These are phyloP conservation scores for Plagodis pulveraria DNA, from an alignment of 2,888 invertebrate species.

Conservation along the genomic window DNA sequence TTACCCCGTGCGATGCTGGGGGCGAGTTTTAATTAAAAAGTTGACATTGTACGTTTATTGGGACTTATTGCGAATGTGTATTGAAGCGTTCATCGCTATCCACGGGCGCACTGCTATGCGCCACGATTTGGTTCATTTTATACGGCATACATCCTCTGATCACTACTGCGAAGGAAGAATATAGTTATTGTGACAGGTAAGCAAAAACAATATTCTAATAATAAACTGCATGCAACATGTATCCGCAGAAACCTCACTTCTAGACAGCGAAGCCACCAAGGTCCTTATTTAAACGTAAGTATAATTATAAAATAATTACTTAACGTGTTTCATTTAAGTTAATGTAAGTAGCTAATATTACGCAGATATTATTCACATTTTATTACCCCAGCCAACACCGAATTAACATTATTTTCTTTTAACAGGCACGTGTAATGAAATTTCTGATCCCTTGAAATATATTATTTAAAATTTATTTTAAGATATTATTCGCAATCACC, in stretches of 20 bases:
- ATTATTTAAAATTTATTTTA: neutral
- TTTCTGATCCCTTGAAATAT: neutral
- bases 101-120: slow-evolving; percentile 91
- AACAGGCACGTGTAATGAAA: slow-evolving; percentile 10
- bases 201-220: slow-evolving; percentile 29
- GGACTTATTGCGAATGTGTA: slow-evolving; percentile 84
- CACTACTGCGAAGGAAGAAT: slow-evolving; percentile 89
- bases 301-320: neutral
- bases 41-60: slow-evolving; percentile 68
- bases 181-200: slow-evolving; percentile 71
- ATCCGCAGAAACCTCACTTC: slow-evolving; percentile 30
- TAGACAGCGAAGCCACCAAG: slow-evolving; percentile 26
- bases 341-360: slow-evolving; percentile 7
- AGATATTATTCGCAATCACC: neutral
- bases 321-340: slow-evolving; percentile 1
- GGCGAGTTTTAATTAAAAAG: slow-evolving; percentile 72
- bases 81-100: slow-evolving; percentile 83
- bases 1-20: slow-evolving; percentile 77
- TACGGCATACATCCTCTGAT: slow-evolving; percentile 91
- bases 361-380: slow-evolving; percentile 22
- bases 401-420: slow-evolving; percentile 1
- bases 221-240: slow-evolving; percentile 6
- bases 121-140: slow-evolving; percentile 89
- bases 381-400: neutral
- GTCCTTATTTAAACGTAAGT: slow-evolving; percentile 10